Evolutionary conservation across 2,888 invertebrate species (phyloP), one percentile per base, ranked within the genome.

Genomic region (Epinotia demarniana): DNA sequence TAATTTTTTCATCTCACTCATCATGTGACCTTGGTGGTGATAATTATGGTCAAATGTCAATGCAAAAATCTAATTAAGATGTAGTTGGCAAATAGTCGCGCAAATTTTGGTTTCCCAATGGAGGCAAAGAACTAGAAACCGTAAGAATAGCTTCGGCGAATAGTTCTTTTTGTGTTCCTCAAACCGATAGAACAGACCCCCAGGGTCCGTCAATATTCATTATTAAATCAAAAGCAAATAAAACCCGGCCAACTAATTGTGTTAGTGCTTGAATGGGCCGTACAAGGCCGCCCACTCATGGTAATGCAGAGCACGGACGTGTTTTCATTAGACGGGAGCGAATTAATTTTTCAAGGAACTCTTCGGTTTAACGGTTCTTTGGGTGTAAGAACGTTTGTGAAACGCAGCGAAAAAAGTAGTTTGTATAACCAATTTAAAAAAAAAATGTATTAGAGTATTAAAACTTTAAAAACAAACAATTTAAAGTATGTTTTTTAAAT

Each of bases 221-320:
- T 75, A 75, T 75, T 72, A 66, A 72, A 75, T 75, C 75, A 75
- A 67, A 72, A 75, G 39, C 72, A 75, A 75, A 75, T 75, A 75
- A 75, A 75, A 71, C 55, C 55, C 67, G n/a, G 33, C 8, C 71
- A 57, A 33, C 67, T 75, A 72, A 75, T 75, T 75, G 75, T 53
- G 72, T 75, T 75, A 75, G 75, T 71, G 75, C 66, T 49, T 62
- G 49, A 57, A 74, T 63, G 53, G 73, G 61, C 61, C 73, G 69
- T 62, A 66, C 60, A 66, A 60, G 63, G 57, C 73, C 57, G 53
- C 61, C 75, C 27, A 62, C 57, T 72, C 75, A 71, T 67, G 75
- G 71, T 75, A 75, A 75, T 75, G 61, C 66, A 18, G 55, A 13
- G 23, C 53, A 27, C 39, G 71, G 16, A 75, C 72, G 75, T 75